Evolutionary conservation across 2,888 invertebrate species (phyloP), one percentile per base, ranked within the genome.

Genomic region (Pecten maximus): DNA sequence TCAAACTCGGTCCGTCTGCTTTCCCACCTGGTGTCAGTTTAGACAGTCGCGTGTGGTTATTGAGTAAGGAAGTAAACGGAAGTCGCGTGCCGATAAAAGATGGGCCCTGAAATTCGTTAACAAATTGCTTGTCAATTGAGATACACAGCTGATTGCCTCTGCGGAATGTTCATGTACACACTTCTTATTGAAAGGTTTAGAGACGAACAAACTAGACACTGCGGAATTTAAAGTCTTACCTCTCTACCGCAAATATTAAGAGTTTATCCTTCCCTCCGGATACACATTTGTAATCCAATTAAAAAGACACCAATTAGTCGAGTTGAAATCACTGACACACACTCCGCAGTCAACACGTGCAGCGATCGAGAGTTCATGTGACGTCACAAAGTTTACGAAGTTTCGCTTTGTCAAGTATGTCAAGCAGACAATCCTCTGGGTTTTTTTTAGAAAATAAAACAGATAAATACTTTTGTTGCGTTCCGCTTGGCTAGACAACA

Each of bases 81-180:
- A 74, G 74, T 28, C 74, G 74, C 74, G 74, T 74, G 74, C 74
- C 74, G 74, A 74, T 74, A 28, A 74, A 74, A 74, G 74, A 74
- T 74, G 74, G 74, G 74, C 35, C 23, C 74, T 35, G 28, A 74
- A 74, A 74, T 28, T 74, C 74, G 74, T 74, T 74, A 74, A 74
- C 74, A 74, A 74, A 74, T 74, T 74, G 74, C 74, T 74, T 74
- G 74, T 74, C 74, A 74, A 74, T 74, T 74, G 74, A 74, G 35
- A 23, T 74, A 74, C 74, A 74, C 74, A 74, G 74, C 28, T 35
- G 74, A 74, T 74, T 74, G 74, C 74, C 28, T 8, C 10, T 0
- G 12, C 35, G 74, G 74, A 74, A 74, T 74, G 74, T 74, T 16
- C 12, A 74, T 74, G 35, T 74, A 74, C 74, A 28, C 74, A 74